Conservation (phyloP, 2,113 vertebrate genomes). For the Chionodraco myersi region DNA sequence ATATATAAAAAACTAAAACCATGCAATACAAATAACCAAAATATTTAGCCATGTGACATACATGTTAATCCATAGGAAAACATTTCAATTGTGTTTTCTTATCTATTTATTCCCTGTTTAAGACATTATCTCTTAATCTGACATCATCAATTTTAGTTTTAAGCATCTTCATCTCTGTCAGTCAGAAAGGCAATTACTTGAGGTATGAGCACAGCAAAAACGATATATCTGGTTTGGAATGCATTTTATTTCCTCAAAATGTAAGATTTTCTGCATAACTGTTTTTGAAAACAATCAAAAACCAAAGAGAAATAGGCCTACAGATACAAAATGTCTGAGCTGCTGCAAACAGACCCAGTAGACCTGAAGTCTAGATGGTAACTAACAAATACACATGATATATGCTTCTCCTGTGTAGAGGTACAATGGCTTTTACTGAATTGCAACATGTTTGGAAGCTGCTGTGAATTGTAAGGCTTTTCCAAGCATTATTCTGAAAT, state of each 20-base stretch:
- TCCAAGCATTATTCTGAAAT: constrained; percentile 18
- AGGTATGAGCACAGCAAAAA: background rate
- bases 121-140: background rate
- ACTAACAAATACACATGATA: constrained; percentile 1
- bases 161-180: constrained; percentile 12
- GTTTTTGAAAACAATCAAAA: background rate
- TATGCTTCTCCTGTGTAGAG: constrained; percentile 25
- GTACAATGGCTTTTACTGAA: constrained; percentile 20
- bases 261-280: constrained; percentile 15
- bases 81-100: background rate
- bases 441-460: constrained; percentile 33
- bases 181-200: background rate
- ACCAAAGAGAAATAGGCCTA: background rate
- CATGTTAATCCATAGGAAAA: background rate
- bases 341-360: constrained; percentile 15
- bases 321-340: background rate
- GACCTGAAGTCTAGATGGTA: constrained; percentile 29
- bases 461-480: constrained; percentile 27
- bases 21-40: too few species aligned
- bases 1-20: too few species aligned
- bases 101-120: background rate
- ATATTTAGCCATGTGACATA: too few species aligned
- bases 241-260: constrained; percentile 13
- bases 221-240: background rate
- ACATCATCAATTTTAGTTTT: constrained; percentile 3